Base-by-base conservation (phyloP, 2,797 vertebrate genomes). In the Lepidocolaptes lacrymiger region DNA sequence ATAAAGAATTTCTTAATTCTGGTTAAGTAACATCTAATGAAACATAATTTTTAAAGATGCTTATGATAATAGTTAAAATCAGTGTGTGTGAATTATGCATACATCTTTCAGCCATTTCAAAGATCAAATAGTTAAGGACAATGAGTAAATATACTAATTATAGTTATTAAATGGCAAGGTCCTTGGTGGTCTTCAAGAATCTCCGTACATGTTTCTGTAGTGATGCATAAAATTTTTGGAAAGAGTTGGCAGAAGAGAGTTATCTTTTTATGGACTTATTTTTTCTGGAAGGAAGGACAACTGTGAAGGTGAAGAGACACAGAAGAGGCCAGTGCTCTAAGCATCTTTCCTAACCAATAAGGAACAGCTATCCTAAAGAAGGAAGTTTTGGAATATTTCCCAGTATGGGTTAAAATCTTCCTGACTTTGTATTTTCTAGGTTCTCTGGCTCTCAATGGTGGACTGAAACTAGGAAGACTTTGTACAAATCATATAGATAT, bases 21-120 rank as follows among this genome's bases (percentile, higher is more conserved):
- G 44, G 24, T 85, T 93, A 89, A 94, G 93, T 84, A 92, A 83
- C 79, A 78, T 43, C 63, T 95, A 84, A 89, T 89, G 86, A 85
- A 85, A 91, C 5, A 14, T 62, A 61, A 90, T 85, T 92, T 89
- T 72, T 48, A 76, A 75, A 88, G 91, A 55, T 59, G 48, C 32
- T 39, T 93, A 37, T 67, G 73, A 86, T 84, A 66, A 61, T 2
- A 85, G 69, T 73, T 91, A 80, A 92, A 58, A 55, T 77, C 48
- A 85, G 54, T 41, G 41, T 88, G 21, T 34, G 27, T 66, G 73
- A 95, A 68, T 32, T 39, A 41, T 7, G 12, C 14, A 32, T 71
- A 58, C 56, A 67, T 54, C 48, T 83, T 92, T 59, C 58, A 81
- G 55, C 43, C 10, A 5, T 67, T 89, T 66, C 64, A 91, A 86